These are phyloP conservation scores for Atherix ibis DNA, from an alignment of 2,888 invertebrate species.

Conservation along the genomic window DNA sequence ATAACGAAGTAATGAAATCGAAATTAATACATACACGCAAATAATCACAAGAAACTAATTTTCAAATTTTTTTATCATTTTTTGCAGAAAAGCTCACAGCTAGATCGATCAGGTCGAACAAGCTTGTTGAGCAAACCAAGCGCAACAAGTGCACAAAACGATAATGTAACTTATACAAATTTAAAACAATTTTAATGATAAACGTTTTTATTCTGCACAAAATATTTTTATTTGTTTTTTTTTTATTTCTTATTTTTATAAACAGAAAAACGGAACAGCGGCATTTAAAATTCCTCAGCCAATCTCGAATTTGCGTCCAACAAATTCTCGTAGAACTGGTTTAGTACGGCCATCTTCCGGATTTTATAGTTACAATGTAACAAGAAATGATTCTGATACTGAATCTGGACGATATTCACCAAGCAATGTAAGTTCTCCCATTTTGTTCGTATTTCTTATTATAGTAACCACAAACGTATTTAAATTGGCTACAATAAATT, in stretches of 20 bases:
- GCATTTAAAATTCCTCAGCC: slow-evolving; percentile 25
- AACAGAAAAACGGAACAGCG: slow-evolving; percentile 19
- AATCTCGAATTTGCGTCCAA: slow-evolving; percentile 21
- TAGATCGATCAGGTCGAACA: slow-evolving; percentile 9
- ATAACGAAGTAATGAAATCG: too few species aligned
- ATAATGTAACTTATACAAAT: too few species aligned
- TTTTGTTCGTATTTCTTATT: not conserved
- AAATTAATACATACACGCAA: too few species aligned
- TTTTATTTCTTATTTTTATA: too few species aligned
- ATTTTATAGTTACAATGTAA: slow-evolving; percentile 24
- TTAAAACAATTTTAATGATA: too few species aligned
- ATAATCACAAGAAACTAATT: too few species aligned
- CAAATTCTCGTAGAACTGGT: slow-evolving; percentile 19
- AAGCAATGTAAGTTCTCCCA: slow-evolving; percentile 17
- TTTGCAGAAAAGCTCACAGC: not conserved
- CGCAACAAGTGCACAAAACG: slow-evolving; percentile 8
- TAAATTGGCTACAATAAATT: not conserved
- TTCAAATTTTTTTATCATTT: not conserved
- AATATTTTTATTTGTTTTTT: too few species aligned
- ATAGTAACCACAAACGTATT: not conserved
- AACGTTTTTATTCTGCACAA: too few species aligned
- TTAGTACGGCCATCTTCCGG: slow-evolving; percentile 29
- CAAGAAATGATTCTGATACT: slow-evolving; percentile 19
- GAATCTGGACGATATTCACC: slow-evolving; percentile 23
- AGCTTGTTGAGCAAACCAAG: slow-evolving; percentile 8